Percentiles rank a stretch among this genome's conserved stretches.
These are phyloP conservation scores for Leucopsar rothschildi DNA, from an alignment of 2,113 vertebrate genomes.

Conservation along the genomic window DNA sequence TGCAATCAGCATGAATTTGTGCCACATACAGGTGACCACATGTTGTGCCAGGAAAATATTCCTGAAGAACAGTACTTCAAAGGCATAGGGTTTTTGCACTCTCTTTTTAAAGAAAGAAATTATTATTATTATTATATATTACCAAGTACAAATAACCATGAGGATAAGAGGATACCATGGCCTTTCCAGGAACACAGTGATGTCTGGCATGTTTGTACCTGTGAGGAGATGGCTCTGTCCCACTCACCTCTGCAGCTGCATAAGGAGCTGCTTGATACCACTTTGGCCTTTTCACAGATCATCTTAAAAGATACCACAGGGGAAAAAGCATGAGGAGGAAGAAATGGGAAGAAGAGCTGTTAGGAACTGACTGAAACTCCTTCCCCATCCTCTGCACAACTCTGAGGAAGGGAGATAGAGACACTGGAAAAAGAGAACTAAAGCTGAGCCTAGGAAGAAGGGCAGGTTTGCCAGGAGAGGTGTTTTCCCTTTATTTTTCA, in stretches of 20 bases:
- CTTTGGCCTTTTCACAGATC: neutral
- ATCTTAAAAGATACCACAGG: neutral
- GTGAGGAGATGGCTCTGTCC: neutral
- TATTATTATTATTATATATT: too few species aligned
- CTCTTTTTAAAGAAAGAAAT: neutral
- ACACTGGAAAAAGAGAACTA: neutral
- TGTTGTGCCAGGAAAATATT: neutral
- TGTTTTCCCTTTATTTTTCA: neutral
- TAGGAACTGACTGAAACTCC: neutral
- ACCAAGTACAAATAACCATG: neutral
- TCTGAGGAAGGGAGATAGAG: accelerated
- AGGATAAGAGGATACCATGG: neutral
- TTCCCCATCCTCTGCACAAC: neutral
- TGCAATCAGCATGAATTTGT: neutral
- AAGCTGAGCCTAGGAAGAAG: neutral
- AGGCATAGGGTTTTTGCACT: accelerated
- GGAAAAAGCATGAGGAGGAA: neutral
- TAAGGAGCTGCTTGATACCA: accelerated
- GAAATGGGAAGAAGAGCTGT: neutral
- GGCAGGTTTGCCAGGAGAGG: accelerated
- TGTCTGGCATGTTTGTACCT: neutral
- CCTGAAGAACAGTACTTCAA: neutral
- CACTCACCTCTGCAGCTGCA: neutral
- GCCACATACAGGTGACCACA: neutral
- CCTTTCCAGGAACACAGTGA: neutral